A percentile compares a stretch with the other conserved stretches of the same genome.
Conservation (phyloP, 2,888 invertebrate species). For the Amphimallon solstitiale region DNA sequence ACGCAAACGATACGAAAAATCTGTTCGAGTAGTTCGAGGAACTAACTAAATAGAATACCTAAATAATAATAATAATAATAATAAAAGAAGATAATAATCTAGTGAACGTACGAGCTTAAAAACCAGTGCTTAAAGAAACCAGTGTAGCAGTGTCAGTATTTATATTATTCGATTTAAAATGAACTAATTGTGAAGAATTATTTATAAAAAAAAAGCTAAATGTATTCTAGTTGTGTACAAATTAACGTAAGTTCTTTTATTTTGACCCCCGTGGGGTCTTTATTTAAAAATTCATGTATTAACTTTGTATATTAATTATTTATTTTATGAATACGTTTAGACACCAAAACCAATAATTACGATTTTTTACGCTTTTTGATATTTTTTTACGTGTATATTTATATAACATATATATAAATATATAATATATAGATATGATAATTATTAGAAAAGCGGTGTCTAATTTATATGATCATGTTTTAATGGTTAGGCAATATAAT, state of each 20-base stretch:
- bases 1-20: slow-evolving; percentile 20
- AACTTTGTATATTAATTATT: slow-evolving; percentile 59
- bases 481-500: slow-evolving; percentile 58
- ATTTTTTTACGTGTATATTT: slow-evolving; percentile 36
- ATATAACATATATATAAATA: slow-evolving; percentile 33
- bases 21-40: slow-evolving; percentile 20
- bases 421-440: slow-evolving; percentile 40
- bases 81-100: slow-evolving; percentile 19
- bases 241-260: slow-evolving; percentile 56
- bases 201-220: slow-evolving; percentile 44
- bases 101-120: slow-evolving; percentile 31
- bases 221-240: slow-evolving; percentile 54
- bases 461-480: slow-evolving; percentile 57
- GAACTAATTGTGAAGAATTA: slow-evolving; percentile 33
- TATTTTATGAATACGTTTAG: slow-evolving; percentile 35
- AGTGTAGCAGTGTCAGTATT: slow-evolving; percentile 40
- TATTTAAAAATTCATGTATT: slow-evolving; percentile 52
- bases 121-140: slow-evolving; percentile 35
- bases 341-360: slow-evolving; percentile 35
- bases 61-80: too few species aligned
- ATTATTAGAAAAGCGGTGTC: slow-evolving; percentile 48
- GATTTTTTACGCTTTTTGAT: slow-evolving; percentile 38
- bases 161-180: slow-evolving; percentile 37
- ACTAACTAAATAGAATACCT: slow-evolving; percentile 24
- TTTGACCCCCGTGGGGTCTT: slow-evolving; percentile 48